Evolutionary conservation across 2,797 vertebrate genomes (phyloP).

Genomic region (Danio kyathit): DNA sequence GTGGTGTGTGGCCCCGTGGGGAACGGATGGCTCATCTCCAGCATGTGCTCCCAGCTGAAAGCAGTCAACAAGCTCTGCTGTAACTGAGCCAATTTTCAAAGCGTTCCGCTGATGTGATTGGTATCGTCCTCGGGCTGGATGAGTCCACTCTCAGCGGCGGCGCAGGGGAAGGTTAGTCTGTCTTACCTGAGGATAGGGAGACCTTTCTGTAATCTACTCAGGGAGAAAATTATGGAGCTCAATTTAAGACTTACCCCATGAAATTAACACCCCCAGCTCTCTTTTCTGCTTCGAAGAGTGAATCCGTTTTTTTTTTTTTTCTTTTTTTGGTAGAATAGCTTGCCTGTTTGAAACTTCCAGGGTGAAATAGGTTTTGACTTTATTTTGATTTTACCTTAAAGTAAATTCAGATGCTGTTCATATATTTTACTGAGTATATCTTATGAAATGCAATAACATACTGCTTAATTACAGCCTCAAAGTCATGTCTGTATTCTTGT

Average conservation of each 20-base stretch:
- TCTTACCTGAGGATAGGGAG: slow-evolving; percentile 80
- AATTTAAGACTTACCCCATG: slow-evolving; percentile 85
- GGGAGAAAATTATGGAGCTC: slow-evolving; percentile 80
- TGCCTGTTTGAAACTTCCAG: slow-evolving; percentile 75
- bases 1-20: slow-evolving; percentile 15
- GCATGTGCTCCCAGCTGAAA: slow-evolving; percentile 54
- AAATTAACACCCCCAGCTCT: slow-evolving; percentile 86
- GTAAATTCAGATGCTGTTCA: not conserved
- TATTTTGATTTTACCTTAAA: slow-evolving; percentile 67
- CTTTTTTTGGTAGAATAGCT: slow-evolving; percentile 67
- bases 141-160: slow-evolving; percentile 31
- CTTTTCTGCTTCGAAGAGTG: slow-evolving; percentile 76
- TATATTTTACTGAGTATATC: not conserved
- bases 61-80: slow-evolving; percentile 67
- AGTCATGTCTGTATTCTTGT: not conserved
- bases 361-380: slow-evolving; percentile 68
- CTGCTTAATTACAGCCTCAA: not conserved
- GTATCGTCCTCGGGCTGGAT: slow-evolving; percentile 58
- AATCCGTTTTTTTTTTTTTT: slow-evolving; percentile 66
- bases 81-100: slow-evolving; percentile 62
- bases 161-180: slow-evolving; percentile 48
- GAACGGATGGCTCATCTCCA: slow-evolving; percentile 58
- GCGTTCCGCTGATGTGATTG: slow-evolving; percentile 60
- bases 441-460: not conserved
- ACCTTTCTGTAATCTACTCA: slow-evolving; percentile 81